A percentile compares a stretch with the other conserved stretches of the same genome.
Conservation (phyloP, 2,888 invertebrate species). For the Penaeus monodon region DNA sequence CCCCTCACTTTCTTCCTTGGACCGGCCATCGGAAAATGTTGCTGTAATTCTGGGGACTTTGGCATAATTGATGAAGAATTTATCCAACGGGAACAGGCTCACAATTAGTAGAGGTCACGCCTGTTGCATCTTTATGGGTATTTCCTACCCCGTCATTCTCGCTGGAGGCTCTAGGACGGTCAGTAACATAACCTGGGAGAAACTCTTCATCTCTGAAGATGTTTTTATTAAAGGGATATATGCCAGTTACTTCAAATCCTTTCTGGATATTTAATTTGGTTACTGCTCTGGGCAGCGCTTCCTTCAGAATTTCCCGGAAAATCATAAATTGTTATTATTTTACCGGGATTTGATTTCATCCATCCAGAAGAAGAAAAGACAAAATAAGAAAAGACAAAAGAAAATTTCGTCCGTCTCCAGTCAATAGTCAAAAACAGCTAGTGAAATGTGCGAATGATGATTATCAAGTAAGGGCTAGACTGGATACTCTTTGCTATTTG, state of each 20-base stretch:
- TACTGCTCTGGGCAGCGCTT: slow-evolving; percentile 68
- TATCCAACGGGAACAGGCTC: neutral
- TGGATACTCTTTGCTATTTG: slow-evolving; percentile 64
- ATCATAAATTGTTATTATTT: slow-evolving; percentile 68
- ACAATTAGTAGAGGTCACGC: neutral
- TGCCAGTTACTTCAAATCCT: slow-evolving; percentile 68
- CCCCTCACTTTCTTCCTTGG: slow-evolving; percentile 44
- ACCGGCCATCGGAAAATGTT: slow-evolving; percentile 60
- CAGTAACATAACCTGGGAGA: slow-evolving; percentile 54
- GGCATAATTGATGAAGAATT: neutral
- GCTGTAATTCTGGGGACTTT: slow-evolving; percentile 27
- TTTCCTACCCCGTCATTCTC: neutral
- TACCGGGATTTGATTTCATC: slow-evolving; percentile 68
- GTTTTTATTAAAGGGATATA: slow-evolving; percentile 68
- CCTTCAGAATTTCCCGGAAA: slow-evolving; percentile 66
- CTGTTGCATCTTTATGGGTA: no score
- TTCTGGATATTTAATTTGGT: slow-evolving; percentile 69
- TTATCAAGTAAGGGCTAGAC: slow-evolving; percentile 68
- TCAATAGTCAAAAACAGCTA: slow-evolving; percentile 67
- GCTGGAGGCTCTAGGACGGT: slow-evolving; percentile 50
- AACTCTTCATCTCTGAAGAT: slow-evolving; percentile 68
- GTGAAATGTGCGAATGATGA: slow-evolving; percentile 68
- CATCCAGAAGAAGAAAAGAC: slow-evolving; percentile 68
- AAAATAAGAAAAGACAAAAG: slow-evolving; percentile 68
- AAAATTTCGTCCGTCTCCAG: slow-evolving; percentile 68